Base-by-base conservation (phyloP, 2,888 invertebrate species). In the Ectobius pallidus region DNA sequence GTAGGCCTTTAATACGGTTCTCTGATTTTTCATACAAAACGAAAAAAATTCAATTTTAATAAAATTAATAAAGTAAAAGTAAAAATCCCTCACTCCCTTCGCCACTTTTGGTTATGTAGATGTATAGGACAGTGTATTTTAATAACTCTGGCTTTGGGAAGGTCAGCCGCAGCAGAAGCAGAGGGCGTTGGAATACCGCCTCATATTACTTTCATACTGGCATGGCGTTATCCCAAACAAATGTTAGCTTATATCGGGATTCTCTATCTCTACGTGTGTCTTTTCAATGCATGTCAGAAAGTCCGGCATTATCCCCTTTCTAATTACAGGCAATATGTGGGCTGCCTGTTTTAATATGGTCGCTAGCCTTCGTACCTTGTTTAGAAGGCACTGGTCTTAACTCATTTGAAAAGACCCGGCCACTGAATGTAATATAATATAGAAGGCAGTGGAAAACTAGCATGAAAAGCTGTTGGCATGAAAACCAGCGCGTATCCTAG, bases 381-480 rank as follows among this genome's bases (percentile, higher is more conserved):
- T n/a, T n/a, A n/a, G n/a, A 65, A 65, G 65, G 65, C 46, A 65
- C 44, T 46, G 42, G 65, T 65, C 65, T 65, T 65, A 65, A 46
- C 44, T n/a, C 42, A 20, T 44, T 44, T 16, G 39, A 62, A 62
- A 62, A 39, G 18, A 30, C 58, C 58, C 30, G 58, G 58, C n/a
- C 27, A 30, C 58, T n/a, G n/a, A n/a, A 58, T 55, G 27, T 58
- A 58, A 58, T 58, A n/a, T 58, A 58, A 58, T 58, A 58, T 58
- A 30, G 16, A 30, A 58, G 30, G n/a, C 58, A 52, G 52, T 30
- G n/a, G 2, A 16, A 30, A 30, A 16, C 27, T 18, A n/a, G 30
- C 6, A n/a, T 25, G 30, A 30, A 32, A 58, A 32, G 27, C 58
- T 3, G 11, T 30, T 32, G 58, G 34, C 11, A n/a, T n/a, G n/a